phyloP scores from a whole-genome alignment of 2,797 vertebrate genomes.

The Chrosomus eos region DNA sequence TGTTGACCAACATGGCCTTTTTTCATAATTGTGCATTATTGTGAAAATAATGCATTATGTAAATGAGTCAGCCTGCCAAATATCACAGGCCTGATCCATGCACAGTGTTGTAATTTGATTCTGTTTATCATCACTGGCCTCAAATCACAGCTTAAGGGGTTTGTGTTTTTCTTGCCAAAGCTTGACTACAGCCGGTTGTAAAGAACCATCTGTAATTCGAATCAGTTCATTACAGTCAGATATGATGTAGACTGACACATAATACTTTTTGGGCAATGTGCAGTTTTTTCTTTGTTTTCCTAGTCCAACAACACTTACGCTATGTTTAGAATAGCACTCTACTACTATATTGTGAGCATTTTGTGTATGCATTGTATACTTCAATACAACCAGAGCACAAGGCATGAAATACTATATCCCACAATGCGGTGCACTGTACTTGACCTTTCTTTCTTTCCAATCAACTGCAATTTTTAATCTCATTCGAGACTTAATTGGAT shows the following conservation, averaged over 20 bases:
- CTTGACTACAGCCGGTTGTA: neutral
- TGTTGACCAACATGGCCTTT: neutral
- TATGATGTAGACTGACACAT: constrained; percentile 19
- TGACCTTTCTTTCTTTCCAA: neutral
- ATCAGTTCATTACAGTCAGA: neutral
- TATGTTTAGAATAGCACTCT: neutral
- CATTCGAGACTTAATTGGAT: neutral
- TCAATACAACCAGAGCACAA: neutral
- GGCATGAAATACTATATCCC: neutral
- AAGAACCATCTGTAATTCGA: neutral
- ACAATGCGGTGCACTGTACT: neutral
- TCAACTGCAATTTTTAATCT: neutral
- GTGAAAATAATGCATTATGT: neutral
- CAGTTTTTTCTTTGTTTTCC: neutral
- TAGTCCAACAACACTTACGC: neutral
- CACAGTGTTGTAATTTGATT: neutral
- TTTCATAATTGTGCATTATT: neutral
- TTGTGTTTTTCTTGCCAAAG: constrained; percentile 1
- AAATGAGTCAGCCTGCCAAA: neutral
- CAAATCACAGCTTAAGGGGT: neutral
- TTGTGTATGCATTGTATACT: neutral
- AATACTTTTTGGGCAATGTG: neutral
- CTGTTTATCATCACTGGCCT: constrained; percentile 15
- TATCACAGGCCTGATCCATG: neutral
- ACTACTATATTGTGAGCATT: neutral